phyloP scores from a whole-genome alignment of 37 sponge, comb jelly and placozoan genomes.

The Cliona cf. orientalis region DNA sequence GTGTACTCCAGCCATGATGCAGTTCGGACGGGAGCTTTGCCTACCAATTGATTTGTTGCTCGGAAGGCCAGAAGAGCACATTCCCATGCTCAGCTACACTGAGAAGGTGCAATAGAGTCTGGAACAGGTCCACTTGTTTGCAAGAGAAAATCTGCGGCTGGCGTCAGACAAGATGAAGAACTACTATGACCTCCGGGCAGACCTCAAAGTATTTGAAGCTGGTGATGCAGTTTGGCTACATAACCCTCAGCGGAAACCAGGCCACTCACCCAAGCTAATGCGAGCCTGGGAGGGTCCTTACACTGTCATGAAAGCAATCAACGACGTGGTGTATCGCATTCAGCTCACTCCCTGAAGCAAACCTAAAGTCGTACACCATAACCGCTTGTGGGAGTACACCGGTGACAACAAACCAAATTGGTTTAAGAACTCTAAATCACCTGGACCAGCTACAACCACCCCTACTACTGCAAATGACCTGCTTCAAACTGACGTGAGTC shows the following conservation, averaged over 20 bases:
- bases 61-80: constrained; percentile 1
- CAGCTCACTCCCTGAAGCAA: no score
- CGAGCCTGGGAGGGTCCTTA: no score
- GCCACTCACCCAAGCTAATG: background rate
- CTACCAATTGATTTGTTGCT: constrained; percentile 51
- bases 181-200: background rate
- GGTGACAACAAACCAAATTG: no score
- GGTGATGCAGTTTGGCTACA: background rate
- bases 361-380: no score
- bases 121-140: background rate
- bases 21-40: constrained; percentile 37
- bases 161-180: background rate
- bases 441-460: no score
- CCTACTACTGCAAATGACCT: no score
- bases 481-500: no score
- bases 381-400: no score
- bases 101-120: background rate
- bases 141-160: background rate
- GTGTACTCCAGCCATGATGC: constrained; percentile 27
- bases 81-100: no score
- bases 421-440: no score
- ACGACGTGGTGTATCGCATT: no score
- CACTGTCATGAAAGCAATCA: no score
- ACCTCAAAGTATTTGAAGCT: background rate
- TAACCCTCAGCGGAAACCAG: background rate